These are phyloP conservation scores for Sylvia atricapilla DNA, from an alignment of 2,113 vertebrate genomes.

Conservation along the genomic window DNA sequence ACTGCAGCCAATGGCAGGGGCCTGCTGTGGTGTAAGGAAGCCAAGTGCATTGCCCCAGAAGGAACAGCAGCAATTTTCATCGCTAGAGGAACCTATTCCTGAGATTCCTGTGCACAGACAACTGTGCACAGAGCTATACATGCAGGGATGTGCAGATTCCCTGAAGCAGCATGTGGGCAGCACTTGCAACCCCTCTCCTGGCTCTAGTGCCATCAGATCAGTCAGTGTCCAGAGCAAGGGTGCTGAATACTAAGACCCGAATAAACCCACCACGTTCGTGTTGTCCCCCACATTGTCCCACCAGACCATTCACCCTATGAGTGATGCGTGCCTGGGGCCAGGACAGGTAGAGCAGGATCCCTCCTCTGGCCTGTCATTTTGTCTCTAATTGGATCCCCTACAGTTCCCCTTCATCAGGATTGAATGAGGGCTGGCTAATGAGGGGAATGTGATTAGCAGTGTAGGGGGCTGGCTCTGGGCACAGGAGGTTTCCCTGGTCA, in stretches of 20 bases:
- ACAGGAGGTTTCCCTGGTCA: background rate
- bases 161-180: background rate
- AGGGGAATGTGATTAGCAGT: background rate
- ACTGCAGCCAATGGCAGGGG: fast-evolving
- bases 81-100: background rate
- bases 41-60: background rate
- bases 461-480: slow-evolving; percentile 33
- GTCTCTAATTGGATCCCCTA: slow-evolving; percentile 5
- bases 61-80: background rate
- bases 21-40: background rate
- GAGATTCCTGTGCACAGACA: background rate
- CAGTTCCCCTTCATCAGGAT: slow-evolving; percentile 8
- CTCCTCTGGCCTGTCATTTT: background rate
- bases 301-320: background rate
- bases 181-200: background rate
- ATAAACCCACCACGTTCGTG: background rate
- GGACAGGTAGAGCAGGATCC: slow-evolving; percentile 6
- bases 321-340: background rate
- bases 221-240: background rate
- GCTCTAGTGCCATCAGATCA: background rate
- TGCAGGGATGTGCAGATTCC: background rate
- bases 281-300: background rate
- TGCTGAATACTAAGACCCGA: background rate
- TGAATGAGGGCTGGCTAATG: background rate
- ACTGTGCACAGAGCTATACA: background rate